Percentiles rank a stretch among this genome's conserved stretches.
Evolutionary conservation across 2,888 invertebrate genomes (phyloP).

Genomic region (Ochlodes sylvanus): DNA sequence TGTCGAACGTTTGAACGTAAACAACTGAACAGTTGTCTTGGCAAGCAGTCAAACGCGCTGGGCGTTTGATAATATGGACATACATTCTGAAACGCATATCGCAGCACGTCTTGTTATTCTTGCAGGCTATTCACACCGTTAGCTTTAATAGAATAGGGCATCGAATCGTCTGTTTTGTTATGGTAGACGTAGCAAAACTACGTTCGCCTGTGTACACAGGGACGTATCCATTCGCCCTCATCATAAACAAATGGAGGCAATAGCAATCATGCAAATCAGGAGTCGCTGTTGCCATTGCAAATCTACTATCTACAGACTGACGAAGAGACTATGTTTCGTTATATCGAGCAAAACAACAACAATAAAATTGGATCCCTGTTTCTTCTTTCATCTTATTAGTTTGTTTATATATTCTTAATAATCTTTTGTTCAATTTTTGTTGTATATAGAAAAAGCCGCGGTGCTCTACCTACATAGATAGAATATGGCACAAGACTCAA

Average conservation of each 20-base stretch:
- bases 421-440: neutral
- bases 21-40: conserved; percentile 41
- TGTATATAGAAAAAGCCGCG: too few species aligned
- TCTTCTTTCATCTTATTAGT: conserved; percentile 8
- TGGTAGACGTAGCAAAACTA: neutral
- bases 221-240: conserved; percentile 43
- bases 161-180: conserved; percentile 20
- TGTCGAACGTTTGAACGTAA: conserved; percentile 33
- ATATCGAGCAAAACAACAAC: conserved; percentile 13
- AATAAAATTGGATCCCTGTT: conserved; percentile 16
- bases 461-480: too few species aligned
- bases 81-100: conserved; percentile 27
- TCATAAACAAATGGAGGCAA: conserved; percentile 50
- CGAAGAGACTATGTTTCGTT: conserved; percentile 39
- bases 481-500: too few species aligned
- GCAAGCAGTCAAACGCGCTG: conserved; percentile 36
- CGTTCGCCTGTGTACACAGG: conserved; percentile 9
- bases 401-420: neutral
- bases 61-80: conserved; percentile 38
- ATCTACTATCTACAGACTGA: conserved; percentile 49
- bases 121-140: conserved; percentile 25
- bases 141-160: conserved; percentile 11
- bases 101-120: conserved; percentile 12
- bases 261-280: conserved; percentile 61
- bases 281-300: conserved; percentile 56